phyloP scores from a whole-genome alignment of 1,140 invertebrate species.

The Calycopis cecrops region DNA sequence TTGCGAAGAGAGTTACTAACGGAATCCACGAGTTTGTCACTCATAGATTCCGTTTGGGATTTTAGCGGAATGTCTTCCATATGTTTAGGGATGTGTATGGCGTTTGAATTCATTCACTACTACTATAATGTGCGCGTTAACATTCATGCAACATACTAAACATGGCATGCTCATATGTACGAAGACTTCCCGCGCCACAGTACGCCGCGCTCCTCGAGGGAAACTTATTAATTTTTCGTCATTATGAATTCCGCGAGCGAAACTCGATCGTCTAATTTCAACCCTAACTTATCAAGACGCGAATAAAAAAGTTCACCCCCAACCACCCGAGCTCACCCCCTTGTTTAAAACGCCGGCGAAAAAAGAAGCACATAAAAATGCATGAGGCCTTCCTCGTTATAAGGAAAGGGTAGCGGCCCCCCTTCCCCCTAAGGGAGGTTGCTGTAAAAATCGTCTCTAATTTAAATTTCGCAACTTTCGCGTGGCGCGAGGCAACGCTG shows the following conservation, averaged over 20 bases:
- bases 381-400: conserved; percentile 76
- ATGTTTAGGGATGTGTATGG: too few species aligned
- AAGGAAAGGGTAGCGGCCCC: conserved; percentile 74
- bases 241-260: conserved; percentile 74
- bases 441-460: conserved; percentile 75
- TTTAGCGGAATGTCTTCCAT: too few species aligned
- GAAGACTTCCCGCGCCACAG: conserved; percentile 33
- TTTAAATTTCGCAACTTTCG: conserved; percentile 75
- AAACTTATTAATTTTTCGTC: conserved; percentile 74
- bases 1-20: too few species aligned
- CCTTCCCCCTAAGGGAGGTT: conserved; percentile 59
- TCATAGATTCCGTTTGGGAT: too few species aligned
- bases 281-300: conserved; percentile 76
- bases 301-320: conserved; percentile 74
- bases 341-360: conserved; percentile 76
- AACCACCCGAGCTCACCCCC: conserved; percentile 67
- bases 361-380: conserved; percentile 78
- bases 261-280: conserved; percentile 75
- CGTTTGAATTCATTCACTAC: background rate
- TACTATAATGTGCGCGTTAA: conserved; percentile 1
- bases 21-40: too few species aligned
- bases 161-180: conserved; percentile 10
- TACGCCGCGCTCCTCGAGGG: conserved; percentile 60
- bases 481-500: conserved; percentile 65
- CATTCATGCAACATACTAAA: background rate